Percentiles rank a stretch among this genome's conserved stretches.
Conservation (phyloP, 2,888 invertebrate genomes). For the Drosophila cyrtoloma region DNA sequence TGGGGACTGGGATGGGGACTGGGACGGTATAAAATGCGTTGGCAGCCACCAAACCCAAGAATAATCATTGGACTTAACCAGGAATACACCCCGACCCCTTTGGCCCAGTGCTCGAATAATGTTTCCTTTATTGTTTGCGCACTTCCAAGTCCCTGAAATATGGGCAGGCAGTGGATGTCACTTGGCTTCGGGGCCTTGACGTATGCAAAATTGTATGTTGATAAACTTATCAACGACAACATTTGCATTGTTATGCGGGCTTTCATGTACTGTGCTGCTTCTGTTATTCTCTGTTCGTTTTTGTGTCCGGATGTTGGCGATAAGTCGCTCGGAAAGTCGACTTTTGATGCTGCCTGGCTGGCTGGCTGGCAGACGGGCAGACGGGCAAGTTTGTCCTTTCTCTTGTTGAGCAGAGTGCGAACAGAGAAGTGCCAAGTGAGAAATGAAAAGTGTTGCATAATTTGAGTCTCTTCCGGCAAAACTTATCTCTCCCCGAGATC, state of each 20-base stretch:
- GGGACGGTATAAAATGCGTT: conserved; percentile 18
- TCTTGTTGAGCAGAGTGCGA: not conserved
- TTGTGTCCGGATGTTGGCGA: conserved; percentile 42
- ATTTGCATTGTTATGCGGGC: conserved; percentile 49
- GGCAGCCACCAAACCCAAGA: conserved; percentile 14
- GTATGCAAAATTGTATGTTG: conserved; percentile 70
- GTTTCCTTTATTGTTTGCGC: conserved; percentile 49
- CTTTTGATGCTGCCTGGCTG: conserved; percentile 22
- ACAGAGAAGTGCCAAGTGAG: not conserved
- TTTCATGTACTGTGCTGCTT: conserved; percentile 15
- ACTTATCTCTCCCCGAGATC: conserved; percentile 17
- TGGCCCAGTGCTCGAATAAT: not conserved
- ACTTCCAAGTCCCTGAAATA: conserved; percentile 17
- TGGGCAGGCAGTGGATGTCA: not conserved
- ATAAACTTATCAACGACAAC: conserved; percentile 72
- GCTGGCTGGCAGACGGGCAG: not conserved
- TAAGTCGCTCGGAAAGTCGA: conserved; percentile 34
- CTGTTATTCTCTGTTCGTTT: not conserved
- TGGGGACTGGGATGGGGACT: not conserved
- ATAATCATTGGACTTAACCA: conserved; percentile 9
- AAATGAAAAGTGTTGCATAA: conserved; percentile 29
- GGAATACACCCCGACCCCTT: not conserved
- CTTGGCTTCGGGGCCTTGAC: conserved; percentile 51
- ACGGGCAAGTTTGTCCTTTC: conserved; percentile 29
- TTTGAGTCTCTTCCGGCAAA: conserved; percentile 19